Percentiles rank a stretch among this genome's conserved stretches.
phyloP scores from a whole-genome alignment of 2,888 invertebrate genomes.

The Macropis europaea region DNA sequence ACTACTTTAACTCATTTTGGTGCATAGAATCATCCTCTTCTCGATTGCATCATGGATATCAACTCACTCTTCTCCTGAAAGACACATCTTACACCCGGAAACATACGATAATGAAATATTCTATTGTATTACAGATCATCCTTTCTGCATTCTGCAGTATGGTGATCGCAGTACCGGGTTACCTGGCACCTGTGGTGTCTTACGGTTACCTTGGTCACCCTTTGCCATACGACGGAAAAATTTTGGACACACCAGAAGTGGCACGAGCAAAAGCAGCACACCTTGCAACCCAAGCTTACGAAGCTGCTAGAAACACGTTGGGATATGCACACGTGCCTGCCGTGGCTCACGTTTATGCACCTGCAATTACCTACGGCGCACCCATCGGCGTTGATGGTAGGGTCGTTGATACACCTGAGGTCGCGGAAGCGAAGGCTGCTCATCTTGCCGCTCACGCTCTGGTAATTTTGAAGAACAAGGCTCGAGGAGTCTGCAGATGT shows the following conservation, averaged over 20 bases:
- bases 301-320: slow-evolving; percentile 69
- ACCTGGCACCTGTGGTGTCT: slow-evolving; percentile 26
- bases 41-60: too few relatives aligned
- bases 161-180: slow-evolving; percentile 58
- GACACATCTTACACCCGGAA: too few relatives aligned
- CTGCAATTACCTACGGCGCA: slow-evolving; percentile 62
- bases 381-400: slow-evolving; percentile 73
- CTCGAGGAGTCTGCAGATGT: too few relatives aligned
- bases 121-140: slow-evolving; percentile 55
- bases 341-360: slow-evolving; percentile 42
- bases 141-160: slow-evolving; percentile 57
- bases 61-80: too few relatives aligned
- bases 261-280: slow-evolving; percentile 80
- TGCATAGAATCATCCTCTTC: too few relatives aligned
- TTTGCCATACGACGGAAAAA: slow-evolving; percentile 67
- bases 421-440: slow-evolving; percentile 74
- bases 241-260: slow-evolving; percentile 75
- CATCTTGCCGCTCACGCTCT: slow-evolving; percentile 71
- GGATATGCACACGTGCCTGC: slow-evolving; percentile 49
- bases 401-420: slow-evolving; percentile 75
- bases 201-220: slow-evolving; percentile 60
- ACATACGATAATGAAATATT: not conserved
- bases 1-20: too few relatives aligned
- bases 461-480: slow-evolving; percentile 35
- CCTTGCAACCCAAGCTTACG: slow-evolving; percentile 77